Percentiles rank a stretch among this genome's conserved stretches.
Evolutionary conservation across 2,113 vertebrate genomes (phyloP).

Genomic region (Heterotilapia buettikoferi): DNA sequence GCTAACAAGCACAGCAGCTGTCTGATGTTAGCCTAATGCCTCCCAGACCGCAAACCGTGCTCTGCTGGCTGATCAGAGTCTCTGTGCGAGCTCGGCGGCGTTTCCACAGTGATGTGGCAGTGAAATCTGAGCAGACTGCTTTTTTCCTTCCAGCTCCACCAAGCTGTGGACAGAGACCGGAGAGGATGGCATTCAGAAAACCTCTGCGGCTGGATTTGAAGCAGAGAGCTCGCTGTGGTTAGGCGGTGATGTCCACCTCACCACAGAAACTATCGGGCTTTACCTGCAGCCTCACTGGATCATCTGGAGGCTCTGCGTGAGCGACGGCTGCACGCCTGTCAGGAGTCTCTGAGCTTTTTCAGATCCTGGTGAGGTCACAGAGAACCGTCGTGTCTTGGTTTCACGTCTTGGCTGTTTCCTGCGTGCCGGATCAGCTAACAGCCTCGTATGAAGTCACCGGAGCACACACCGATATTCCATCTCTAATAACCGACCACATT

Average conservation of each 20-base stretch:
- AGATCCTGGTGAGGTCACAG: background rate
- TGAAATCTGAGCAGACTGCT: background rate
- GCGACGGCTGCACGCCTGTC: background rate
- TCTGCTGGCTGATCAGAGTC: background rate
- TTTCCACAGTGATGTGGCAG: background rate
- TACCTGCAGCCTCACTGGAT: background rate
- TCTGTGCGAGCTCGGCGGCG: background rate
- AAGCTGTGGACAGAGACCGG: background rate
- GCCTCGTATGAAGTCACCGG: constrained; percentile 10
- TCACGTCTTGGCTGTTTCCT: background rate
- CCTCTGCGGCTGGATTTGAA: background rate
- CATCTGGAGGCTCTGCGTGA: background rate
- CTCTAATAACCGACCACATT: constrained; percentile 50
- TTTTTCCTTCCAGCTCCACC: background rate
- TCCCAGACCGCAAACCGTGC: background rate
- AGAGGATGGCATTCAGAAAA: background rate
- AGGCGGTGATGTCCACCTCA: background rate
- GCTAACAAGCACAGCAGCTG: background rate
- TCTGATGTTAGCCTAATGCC: background rate
- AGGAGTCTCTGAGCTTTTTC: background rate
- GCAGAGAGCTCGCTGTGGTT: background rate
- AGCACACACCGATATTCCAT: constrained; percentile 31
- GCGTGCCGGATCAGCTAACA: background rate
- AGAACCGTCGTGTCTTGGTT: background rate
- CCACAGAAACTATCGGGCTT: background rate